phyloP scores from a whole-genome alignment of 2,797 vertebrate species.

The Acrossocheilus fasciatus region DNA sequence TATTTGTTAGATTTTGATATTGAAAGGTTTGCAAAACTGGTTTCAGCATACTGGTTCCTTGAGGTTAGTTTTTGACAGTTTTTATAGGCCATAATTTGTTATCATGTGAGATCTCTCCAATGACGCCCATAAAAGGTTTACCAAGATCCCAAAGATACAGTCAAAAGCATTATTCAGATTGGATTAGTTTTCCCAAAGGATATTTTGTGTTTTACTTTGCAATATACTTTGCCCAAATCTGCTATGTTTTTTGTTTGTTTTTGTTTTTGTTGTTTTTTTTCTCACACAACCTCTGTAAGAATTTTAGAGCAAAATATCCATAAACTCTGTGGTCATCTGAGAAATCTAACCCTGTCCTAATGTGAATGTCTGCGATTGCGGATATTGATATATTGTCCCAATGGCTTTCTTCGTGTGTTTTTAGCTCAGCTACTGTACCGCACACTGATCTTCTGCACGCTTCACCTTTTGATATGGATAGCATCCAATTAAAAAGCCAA shows the following conservation, averaged over 20 bases:
- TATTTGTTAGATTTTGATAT: background rate
- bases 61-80: background rate
- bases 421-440: background rate
- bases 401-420: background rate
- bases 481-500: background rate
- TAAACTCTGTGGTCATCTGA: background rate
- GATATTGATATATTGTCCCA: background rate
- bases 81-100: background rate
- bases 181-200: too few relatives aligned
- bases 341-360: background rate
- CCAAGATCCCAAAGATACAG: background rate
- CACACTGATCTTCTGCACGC: background rate
- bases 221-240: too few relatives aligned
- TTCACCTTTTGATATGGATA: background rate
- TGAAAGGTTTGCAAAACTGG: background rate
- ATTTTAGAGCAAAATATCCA: background rate
- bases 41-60: background rate
- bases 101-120: background rate
- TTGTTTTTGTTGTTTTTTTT: background rate
- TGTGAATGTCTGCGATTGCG: background rate
- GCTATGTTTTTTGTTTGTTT: background rate
- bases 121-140: background rate
- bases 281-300: background rate
- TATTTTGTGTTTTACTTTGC: too few relatives aligned
- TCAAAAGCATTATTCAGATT: background rate